These are phyloP conservation scores for Elmis aenea DNA, from an alignment of 2,888 invertebrate species.

Conservation along the genomic window DNA sequence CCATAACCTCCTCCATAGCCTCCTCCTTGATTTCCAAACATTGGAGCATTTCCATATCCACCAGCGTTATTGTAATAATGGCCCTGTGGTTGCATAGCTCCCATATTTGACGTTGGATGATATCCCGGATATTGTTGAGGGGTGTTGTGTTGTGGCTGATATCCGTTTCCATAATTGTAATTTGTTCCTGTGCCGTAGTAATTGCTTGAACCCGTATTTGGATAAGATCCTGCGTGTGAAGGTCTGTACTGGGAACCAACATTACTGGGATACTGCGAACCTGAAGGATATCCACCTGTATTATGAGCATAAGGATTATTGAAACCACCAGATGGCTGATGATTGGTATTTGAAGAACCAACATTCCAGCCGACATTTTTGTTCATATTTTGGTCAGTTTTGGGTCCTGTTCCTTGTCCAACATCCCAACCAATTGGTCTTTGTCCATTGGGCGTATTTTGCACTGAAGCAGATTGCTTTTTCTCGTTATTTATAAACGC, in stretches of 20 bases:
- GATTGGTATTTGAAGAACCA: constrained; percentile 7
- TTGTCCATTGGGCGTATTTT: constrained; percentile 1
- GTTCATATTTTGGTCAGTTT: constrained; percentile 6
- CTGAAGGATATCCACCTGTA: too few species aligned
- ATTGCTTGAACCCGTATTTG: constrained; percentile 15
- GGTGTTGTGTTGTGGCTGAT: constrained; percentile 7
- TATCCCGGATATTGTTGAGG: constrained; percentile 7
- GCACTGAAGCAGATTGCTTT: constrained; percentile 3
- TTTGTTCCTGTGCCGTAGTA: constrained; percentile 17
- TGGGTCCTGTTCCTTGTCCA: constrained; percentile 3
- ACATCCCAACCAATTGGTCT: constrained; percentile 15
- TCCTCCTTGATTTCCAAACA: not conserved
- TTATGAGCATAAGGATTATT: constrained; percentile 7
- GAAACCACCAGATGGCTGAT: constrained; percentile 1
- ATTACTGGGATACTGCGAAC: not conserved
- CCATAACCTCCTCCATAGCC: constrained; percentile 2
- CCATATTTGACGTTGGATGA: constrained; percentile 14
- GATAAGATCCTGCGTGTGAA: constrained; percentile 6
- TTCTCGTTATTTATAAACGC: constrained; percentile 11
- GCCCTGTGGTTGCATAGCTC: constrained; percentile 10
- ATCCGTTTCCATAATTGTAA: constrained; percentile 16
- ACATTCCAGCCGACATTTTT: constrained; percentile 21
- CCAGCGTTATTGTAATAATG: constrained; percentile 12
- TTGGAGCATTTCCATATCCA: not conserved
- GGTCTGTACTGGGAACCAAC: not conserved